Conservation (phyloP, 2,888 invertebrate genomes). For the Brassicogethes aeneus region DNA sequence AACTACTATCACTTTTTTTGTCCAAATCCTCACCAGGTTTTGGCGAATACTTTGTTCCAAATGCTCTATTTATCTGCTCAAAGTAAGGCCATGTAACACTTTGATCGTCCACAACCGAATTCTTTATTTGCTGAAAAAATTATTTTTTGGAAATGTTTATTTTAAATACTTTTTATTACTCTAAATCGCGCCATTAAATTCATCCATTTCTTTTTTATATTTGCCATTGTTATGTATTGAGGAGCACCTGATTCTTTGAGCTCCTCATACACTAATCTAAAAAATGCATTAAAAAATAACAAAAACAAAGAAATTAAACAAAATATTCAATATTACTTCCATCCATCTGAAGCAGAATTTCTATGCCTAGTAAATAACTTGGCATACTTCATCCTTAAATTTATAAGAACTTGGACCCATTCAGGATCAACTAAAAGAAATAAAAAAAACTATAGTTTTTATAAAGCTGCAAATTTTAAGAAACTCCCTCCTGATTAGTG, state of each 20-base stretch:
- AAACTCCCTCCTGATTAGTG: too few species aligned
- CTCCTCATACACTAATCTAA: conserved; percentile 21
- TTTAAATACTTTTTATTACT: conserved; percentile 10
- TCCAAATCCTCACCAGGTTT: conserved; percentile 11
- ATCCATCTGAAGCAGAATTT: conserved; percentile 25
- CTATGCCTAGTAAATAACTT: conserved; percentile 24
- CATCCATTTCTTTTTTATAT: conserved; percentile 29
- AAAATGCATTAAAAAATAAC: conserved; percentile 5
- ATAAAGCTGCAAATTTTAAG: too few species aligned
- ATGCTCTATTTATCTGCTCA: conserved; percentile 25
- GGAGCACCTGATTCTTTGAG: conserved; percentile 24
- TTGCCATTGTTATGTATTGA: conserved; percentile 21
- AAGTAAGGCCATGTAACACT: conserved; percentile 25
- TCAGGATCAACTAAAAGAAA: conserved; percentile 21
- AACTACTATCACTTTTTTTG: conserved; percentile 12
- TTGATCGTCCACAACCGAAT: conserved; percentile 17
- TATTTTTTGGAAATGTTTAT: neutral
- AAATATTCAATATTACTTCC: conserved; percentile 23
- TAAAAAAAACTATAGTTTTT: too few species aligned
- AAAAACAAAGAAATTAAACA: conserved; percentile 3
- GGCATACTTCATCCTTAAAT: conserved; percentile 26
- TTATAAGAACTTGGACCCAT: conserved; percentile 27
- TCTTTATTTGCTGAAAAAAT: conserved; percentile 23
- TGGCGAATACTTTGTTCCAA: conserved; percentile 12
- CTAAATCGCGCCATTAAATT: conserved; percentile 26